phyloP scores from a whole-genome alignment of 2,888 invertebrate genomes.

The Acronicta psi region DNA sequence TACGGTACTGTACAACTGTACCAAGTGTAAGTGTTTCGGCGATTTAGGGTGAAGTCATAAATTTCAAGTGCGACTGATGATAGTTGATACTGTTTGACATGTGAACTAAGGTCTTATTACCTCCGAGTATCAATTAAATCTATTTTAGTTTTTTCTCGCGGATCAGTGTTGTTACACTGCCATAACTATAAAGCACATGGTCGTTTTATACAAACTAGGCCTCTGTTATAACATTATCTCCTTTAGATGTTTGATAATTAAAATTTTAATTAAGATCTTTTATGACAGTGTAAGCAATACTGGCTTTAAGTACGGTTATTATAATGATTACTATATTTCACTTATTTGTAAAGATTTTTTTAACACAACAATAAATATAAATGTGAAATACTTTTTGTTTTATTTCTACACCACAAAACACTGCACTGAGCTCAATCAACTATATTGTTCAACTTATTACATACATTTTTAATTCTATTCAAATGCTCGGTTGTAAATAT shows the following conservation, averaged over 20 bases:
- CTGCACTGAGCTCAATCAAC: constrained; percentile 55
- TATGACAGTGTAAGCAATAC: constrained; percentile 72
- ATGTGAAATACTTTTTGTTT: constrained; percentile 85
- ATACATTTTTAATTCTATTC: constrained; percentile 67
- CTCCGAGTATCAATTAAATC: constrained; percentile 88
- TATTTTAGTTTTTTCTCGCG: constrained; percentile 79
- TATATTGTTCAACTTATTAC: constrained; percentile 73
- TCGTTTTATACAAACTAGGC: constrained; percentile 26
- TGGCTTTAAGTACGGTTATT: constrained; percentile 80
- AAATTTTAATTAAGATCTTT: constrained; percentile 48
- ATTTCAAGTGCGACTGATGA: constrained; percentile 81
- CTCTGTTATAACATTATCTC: constrained; percentile 40
- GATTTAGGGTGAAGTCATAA: constrained; percentile 69
- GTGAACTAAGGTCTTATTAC: constrained; percentile 86
- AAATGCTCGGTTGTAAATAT: constrained; percentile 63
- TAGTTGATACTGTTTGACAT: constrained; percentile 84
- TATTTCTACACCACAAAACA: constrained; percentile 58
- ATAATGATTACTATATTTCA: constrained; percentile 86
- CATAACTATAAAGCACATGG: constrained; percentile 43
- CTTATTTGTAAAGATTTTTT: constrained; percentile 88
- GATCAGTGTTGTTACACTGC: constrained; percentile 72
- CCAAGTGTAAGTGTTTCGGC: constrained; percentile 63
- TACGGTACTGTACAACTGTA: constrained; percentile 70
- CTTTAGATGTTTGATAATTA: constrained; percentile 55
- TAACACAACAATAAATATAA: constrained; percentile 89